These are phyloP conservation scores for Sterna hirundo DNA, from an alignment of 2,113 vertebrate species.

Conservation along the genomic window DNA sequence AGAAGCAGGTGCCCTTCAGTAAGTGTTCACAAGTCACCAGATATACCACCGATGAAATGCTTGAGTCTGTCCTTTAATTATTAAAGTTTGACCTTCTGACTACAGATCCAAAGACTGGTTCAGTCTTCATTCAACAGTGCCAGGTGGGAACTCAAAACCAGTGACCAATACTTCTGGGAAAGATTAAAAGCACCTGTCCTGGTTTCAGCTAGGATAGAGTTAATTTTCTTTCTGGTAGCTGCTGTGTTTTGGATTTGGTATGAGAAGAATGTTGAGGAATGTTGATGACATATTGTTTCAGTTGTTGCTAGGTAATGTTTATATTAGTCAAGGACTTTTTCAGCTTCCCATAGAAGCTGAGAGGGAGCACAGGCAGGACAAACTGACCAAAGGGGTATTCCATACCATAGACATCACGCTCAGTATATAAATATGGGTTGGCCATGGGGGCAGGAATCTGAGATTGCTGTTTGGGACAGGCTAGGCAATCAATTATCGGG, in stretches of 20 bases:
- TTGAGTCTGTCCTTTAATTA: background rate
- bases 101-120: background rate
- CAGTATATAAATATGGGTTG: background rate
- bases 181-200: background rate
- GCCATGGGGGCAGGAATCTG: background rate
- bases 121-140: fast-evolving
- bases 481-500: background rate
- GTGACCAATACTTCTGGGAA: background rate
- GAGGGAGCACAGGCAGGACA: background rate
- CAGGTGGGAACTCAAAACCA: background rate
- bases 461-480: background rate
- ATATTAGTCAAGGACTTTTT: background rate
- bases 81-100: background rate
- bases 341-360: background rate
- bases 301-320: background rate
- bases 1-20: background rate
- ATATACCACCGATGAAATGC: background rate
- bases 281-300: background rate
- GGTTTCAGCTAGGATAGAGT: background rate
- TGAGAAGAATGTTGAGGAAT: background rate
- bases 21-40: background rate
- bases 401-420: background rate
- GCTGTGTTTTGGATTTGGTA: background rate
- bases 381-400: background rate
- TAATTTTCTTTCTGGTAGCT: background rate